Base-by-base conservation (phyloP, 2,113 vertebrate species). In the Carassius gibelio region DNA sequence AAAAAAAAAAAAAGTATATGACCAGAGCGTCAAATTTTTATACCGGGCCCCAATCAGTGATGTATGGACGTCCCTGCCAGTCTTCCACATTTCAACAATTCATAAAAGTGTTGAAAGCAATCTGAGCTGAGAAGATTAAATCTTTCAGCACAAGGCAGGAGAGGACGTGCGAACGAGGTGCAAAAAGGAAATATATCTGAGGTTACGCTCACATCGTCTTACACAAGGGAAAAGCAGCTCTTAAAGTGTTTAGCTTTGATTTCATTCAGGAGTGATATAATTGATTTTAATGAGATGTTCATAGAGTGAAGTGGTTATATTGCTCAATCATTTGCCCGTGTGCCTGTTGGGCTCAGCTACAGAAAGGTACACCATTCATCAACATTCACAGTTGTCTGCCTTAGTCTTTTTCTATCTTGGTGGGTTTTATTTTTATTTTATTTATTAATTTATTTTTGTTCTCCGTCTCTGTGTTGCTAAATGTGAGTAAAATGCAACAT, bases 101-200 rank as follows among this genome's bases (percentile, higher is more conserved):
- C 95, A 96, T 97, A 96, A 97, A 88, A 92, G 94, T 92, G 85
- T 94, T 95, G 94, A 96, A 96, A 96, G 95, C 95, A 96, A 94
- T 95, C 92, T 87, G 85, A 89, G 90, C 62, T 90, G 88, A 89
- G 90, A 90, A 95, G 92, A 96, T 96, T 95, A 94, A 94, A 96
- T 95, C 94, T 94, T 89, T 92, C 81, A 66, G n/a, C 92, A 88
- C 92, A 82, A 88, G 88, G 90, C 93, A 88, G 89, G 87, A 89
- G 91, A 94, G 88, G 90, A 92, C 92, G 91, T 91, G 90, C 93
- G 89, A 96, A 94, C 94, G 93, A 95, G 94, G 90, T 82, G 88
- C 84, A 84, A 88, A 87, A 34, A 69, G 79, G 45, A 94, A 94
- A 93, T 45, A 94, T 93, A 94, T 95, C 94, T 95, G 95, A 94